Conservation (phyloP, 2,888 invertebrate species). For the Drosophila pseudotalamancana region DNA sequence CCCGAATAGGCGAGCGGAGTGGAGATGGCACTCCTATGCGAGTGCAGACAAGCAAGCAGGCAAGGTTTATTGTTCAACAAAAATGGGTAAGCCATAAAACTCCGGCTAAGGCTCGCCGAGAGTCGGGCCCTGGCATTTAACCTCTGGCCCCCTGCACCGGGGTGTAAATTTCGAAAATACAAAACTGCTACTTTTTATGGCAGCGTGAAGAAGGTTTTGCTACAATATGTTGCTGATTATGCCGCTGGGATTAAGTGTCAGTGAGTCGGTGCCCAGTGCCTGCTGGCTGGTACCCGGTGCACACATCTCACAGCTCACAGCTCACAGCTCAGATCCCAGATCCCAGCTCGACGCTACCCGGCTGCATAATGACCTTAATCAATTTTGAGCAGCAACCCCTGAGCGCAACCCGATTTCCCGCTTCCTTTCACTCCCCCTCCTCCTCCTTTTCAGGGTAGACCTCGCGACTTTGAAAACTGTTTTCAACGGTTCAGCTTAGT, state of each 20-base stretch:
- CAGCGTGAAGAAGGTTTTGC: slow-evolving; percentile 71
- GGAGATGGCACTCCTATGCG: slow-evolving; percentile 46
- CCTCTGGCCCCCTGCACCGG: slow-evolving; percentile 37
- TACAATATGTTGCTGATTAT: slow-evolving; percentile 80
- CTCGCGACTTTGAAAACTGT: slow-evolving; percentile 37
- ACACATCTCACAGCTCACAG: slow-evolving; percentile 4
- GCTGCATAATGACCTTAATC: slow-evolving; percentile 80
- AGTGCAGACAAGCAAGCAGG: slow-evolving; percentile 62
- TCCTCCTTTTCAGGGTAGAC: slow-evolving; percentile 7
- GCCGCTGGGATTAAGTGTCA: slow-evolving; percentile 79
- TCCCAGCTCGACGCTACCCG: slow-evolving; percentile 50
- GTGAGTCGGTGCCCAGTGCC: slow-evolving; percentile 42
- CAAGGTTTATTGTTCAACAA: slow-evolving; percentile 68
- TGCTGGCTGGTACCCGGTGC: background rate
- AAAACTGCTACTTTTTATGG: slow-evolving; percentile 66
- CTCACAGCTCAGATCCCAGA: too few species aligned
- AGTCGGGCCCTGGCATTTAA: slow-evolving; percentile 53
- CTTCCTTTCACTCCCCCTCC: background rate
- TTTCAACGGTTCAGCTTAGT: slow-evolving; percentile 31
- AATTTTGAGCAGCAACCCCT: slow-evolving; percentile 63
- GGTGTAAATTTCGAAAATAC: slow-evolving; percentile 68
- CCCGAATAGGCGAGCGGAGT: slow-evolving; percentile 8
- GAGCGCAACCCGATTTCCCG: slow-evolving; percentile 43
- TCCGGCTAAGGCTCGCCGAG: slow-evolving; percentile 27
- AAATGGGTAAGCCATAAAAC: slow-evolving; percentile 74